Conservation (phyloP, 2,888 invertebrate genomes). For the Tenthredo scrophulariae region DNA sequence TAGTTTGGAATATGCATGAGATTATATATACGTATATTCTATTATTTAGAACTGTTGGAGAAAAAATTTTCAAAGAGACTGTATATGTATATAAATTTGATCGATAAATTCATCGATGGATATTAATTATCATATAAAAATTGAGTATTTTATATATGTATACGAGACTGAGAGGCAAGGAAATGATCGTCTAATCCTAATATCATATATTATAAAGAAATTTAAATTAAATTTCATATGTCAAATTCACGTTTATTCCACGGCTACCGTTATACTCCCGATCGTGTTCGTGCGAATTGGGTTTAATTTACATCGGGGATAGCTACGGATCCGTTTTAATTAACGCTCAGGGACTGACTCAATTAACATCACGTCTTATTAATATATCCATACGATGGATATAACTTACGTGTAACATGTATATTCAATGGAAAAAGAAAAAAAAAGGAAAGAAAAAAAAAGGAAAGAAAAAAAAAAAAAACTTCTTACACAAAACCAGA, state of each 20-base stretch:
- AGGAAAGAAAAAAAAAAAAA: no score
- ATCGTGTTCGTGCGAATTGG: conserved; percentile 29
- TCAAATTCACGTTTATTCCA: not conserved
- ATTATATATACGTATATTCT: no score
- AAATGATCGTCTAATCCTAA: not conserved
- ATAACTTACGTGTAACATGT: not conserved
- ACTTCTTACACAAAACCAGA: no score
- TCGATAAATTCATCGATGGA: not conserved
- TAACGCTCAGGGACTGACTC: not conserved
- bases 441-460: not conserved
- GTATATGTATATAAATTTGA: not conserved
- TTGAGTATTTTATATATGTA: not conserved
- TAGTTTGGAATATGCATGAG: no score
- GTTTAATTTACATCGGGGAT: conserved; percentile 35
- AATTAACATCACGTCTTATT: conserved; percentile 1
- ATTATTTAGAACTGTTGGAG: no score
- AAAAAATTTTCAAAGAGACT: no score
- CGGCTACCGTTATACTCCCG: not conserved
- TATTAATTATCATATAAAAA: not conserved
- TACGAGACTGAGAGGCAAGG: not conserved
- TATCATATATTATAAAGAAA: not conserved
- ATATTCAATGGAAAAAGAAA: not conserved
- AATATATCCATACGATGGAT: not conserved
- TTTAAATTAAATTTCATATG: conserved; percentile 14
- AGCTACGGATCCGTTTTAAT: conserved; percentile 11